Evolutionary conservation across 2,888 invertebrate genomes (phyloP).

Genomic region (Cheilosia vernalis): DNA sequence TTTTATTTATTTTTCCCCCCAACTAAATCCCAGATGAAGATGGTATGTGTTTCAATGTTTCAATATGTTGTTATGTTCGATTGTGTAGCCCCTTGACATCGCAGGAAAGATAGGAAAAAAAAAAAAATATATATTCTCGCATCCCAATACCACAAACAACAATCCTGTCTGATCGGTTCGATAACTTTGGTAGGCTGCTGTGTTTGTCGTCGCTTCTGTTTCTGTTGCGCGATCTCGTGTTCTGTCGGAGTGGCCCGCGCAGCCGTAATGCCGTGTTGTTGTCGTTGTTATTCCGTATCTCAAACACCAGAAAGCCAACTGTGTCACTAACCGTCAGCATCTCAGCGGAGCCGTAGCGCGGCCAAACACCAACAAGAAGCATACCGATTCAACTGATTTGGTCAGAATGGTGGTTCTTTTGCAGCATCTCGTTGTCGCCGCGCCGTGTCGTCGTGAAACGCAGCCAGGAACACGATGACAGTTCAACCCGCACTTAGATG

Average conservation of each 20-base stretch:
- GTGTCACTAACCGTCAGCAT: slow-evolving; percentile 64
- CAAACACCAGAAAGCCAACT: slow-evolving; percentile 67
- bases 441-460: slow-evolving; percentile 9
- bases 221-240: slow-evolving; percentile 70
- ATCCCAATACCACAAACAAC: slow-evolving; percentile 58
- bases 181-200: slow-evolving; percentile 73
- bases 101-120: slow-evolving; percentile 16
- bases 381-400: slow-evolving; percentile 71
- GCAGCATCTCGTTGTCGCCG: slow-evolving; percentile 1
- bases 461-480: slow-evolving; percentile 53
- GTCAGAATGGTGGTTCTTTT: slow-evolving; percentile 57
- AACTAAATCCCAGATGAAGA: slow-evolving; percentile 66
- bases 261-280: slow-evolving; percentile 64
- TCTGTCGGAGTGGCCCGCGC: slow-evolving; percentile 27
- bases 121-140: slow-evolving; percentile 10
- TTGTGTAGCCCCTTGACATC: slow-evolving; percentile 34
- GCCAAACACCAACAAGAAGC: slow-evolving; percentile 49
- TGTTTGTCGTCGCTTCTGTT: slow-evolving; percentile 75
- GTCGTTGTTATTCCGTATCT: slow-evolving; percentile 70
- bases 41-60: slow-evolving; percentile 72
- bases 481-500: slow-evolving; percentile 68
- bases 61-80: slow-evolving; percentile 71
- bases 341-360: slow-evolving; percentile 9
- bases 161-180: slow-evolving; percentile 74
- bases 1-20: background rate